Base-by-base conservation (phyloP, 2,797 vertebrate genomes). In the Tenualosa ilisha region DNA sequence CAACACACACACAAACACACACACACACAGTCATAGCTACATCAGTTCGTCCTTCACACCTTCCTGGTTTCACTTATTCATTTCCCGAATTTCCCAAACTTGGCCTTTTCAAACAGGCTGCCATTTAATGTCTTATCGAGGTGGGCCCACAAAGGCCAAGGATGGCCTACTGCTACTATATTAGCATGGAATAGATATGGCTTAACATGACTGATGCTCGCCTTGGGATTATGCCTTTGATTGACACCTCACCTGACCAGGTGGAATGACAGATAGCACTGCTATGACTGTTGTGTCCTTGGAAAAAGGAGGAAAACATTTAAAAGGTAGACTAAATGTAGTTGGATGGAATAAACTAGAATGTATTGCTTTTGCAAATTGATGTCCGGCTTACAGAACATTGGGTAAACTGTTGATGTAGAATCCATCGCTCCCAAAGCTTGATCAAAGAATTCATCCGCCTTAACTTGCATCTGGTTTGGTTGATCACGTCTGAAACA, bases 81-180 rank as follows among this genome's bases (percentile, higher is more conserved):
- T 89, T 90, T 90, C 86, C 87, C 85, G 81, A 89, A 88, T 79
- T 79, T 46, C 84, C 85, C 72, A 81, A 84, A 88, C 88, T 84
- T 68, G 81, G 63, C 84, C 82, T 86, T 31, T 90, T 90, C 87
- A 89, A 90, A 89, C 81, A 22, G 86, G 50, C 82, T 82, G 84
- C 83, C 86, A 89, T 89, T 90, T 90, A 86, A 90, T 89, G 90
- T 89, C 90, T 90, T 90, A 90, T 90, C 90, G 84, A 40, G 85
- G 81, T 83, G 82, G 85, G 87, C 83, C 88, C 90, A 90, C 90
- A 90, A 90, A 90, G 90, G 86, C 88, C 81, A 82, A 82, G 88
- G 17, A 87, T 85, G 85, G 59, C 86, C 86, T 86, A 72, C 83
- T 82, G 81, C 86, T 79, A 87, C 88, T 90, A 89, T 85, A 88